These are phyloP conservation scores for Aphis craccivora DNA, from an alignment of 1,140 invertebrate genomes.

Conservation along the genomic window DNA sequence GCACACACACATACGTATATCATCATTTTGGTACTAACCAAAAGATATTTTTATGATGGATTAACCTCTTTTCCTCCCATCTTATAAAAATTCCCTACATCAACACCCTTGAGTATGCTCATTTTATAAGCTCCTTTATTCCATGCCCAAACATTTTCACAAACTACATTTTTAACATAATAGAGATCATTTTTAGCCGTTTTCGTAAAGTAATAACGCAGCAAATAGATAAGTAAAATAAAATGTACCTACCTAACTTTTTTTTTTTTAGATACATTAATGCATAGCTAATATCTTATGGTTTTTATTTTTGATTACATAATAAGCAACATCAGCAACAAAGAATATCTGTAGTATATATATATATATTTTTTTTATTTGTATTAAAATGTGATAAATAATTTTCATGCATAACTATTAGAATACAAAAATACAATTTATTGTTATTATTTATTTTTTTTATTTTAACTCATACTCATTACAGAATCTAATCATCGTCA, in stretches of 20 bases:
- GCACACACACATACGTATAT: not conserved
- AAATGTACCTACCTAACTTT: not conserved
- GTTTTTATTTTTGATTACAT: not conserved
- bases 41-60: slow-evolving; percentile 9
- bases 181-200: not conserved
- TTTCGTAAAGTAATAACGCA: not conserved
- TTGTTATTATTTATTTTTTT: too few species aligned
- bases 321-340: too few species aligned
- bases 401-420: too few species aligned
- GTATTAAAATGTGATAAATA: too few species aligned
- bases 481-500: too few species aligned
- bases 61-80: not conserved
- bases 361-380: too few species aligned
- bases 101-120: not conserved
- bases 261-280: not conserved
- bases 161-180: not conserved
- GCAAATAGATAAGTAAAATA: not conserved
- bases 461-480: too few species aligned
- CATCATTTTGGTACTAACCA: not conserved
- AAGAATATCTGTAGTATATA: too few species aligned
- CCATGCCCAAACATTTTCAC: not conserved
- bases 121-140: not conserved
- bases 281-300: not conserved
- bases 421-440: too few species aligned
- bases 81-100: not conserved